Conservation (phyloP, 2,797 vertebrate species). For the Schizothorax lantsangensis region DNA sequence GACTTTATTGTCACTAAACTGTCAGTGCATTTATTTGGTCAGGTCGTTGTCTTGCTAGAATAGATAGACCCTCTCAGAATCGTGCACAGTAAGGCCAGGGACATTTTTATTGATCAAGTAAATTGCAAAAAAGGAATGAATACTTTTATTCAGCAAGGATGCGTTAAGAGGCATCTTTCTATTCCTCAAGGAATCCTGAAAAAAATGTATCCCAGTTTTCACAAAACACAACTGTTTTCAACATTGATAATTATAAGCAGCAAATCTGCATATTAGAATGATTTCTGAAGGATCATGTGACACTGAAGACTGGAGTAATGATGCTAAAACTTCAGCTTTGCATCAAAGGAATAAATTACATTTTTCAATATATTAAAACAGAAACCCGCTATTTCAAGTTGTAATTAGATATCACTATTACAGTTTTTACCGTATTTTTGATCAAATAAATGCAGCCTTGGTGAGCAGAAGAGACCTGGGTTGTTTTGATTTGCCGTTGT, state of each 20-base stretch:
- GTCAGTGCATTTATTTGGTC: slow-evolving; percentile 19
- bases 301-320: background rate
- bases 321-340: background rate
- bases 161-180: background rate
- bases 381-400: background rate
- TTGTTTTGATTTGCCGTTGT: background rate
- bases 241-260: background rate
- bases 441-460: background rate
- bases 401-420: background rate
- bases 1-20: slow-evolving; percentile 3
- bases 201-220: background rate
- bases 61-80: background rate
- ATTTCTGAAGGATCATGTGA: background rate
- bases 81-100: background rate
- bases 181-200: background rate
- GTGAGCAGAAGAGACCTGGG: background rate
- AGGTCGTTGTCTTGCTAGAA: background rate
- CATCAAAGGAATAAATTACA: background rate
- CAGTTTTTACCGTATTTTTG: background rate
- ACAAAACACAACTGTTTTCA: background rate
- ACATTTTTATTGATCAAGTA: background rate
- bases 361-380: background rate
- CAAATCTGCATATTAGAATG: background rate
- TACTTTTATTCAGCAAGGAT: background rate
- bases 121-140: background rate